These are phyloP conservation scores for Halcyon smyrnensis DNA, from an alignment of 2,797 vertebrate species.

Conservation along the genomic window DNA sequence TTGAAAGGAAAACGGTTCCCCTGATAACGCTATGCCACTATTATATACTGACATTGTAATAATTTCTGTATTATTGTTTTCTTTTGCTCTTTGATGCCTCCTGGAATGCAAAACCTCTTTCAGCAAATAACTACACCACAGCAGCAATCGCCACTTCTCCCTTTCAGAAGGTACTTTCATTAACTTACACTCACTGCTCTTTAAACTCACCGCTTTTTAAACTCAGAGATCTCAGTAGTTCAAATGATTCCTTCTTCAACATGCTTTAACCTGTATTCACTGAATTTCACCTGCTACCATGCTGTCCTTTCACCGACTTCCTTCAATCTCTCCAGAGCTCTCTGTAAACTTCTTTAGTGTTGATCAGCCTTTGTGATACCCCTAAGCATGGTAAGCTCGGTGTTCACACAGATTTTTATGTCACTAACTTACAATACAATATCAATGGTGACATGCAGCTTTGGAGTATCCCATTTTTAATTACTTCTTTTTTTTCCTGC, in stretches of 20 bases:
- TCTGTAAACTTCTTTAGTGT: not conserved
- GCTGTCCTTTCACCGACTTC: not conserved
- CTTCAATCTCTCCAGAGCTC: not conserved
- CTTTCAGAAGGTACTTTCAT: slow-evolving; percentile 20
- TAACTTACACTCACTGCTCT: not conserved
- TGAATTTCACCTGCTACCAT: not conserved
- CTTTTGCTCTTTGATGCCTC: slow-evolving; percentile 18
- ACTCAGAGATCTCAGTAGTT: not conserved
- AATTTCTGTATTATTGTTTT: not conserved
- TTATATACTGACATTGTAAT: not conserved
- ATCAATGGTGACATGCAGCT: not conserved
- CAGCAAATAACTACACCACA: not conserved
- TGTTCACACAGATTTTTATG: not conserved
- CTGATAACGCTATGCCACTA: not conserved
- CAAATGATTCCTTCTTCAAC: not conserved
- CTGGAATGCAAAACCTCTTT: not conserved
- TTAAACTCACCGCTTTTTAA: not conserved
- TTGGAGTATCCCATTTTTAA: not conserved
- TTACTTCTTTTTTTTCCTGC: not conserved
- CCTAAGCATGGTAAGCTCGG: not conserved
- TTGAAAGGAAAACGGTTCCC: not conserved
- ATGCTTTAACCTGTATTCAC: not conserved
- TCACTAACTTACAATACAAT: not conserved
- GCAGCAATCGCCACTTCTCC: not conserved
- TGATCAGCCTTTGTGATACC: not conserved